Conservation (phyloP, 1,140 invertebrate species). For the Nautilus pompilius region DNA sequence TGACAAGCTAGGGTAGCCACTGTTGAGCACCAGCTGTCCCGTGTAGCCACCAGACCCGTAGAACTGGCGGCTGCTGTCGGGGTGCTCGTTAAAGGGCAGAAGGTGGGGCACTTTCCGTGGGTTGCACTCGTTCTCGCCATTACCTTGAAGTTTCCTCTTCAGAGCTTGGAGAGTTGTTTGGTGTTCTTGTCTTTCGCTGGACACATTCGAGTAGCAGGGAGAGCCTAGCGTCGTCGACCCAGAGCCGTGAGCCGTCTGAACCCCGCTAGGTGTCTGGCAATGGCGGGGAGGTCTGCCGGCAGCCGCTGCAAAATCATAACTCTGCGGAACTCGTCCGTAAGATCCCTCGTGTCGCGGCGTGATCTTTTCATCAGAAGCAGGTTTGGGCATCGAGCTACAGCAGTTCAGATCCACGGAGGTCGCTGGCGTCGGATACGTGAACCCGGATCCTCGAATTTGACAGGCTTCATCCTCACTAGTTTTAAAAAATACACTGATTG, state of each 20-base stretch:
- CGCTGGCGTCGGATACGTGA: background rate
- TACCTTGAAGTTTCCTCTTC: background rate
- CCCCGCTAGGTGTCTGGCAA: background rate
- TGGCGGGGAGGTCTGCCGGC: background rate
- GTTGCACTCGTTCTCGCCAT: background rate
- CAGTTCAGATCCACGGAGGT: too few relatives aligned
- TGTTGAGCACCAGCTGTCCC: background rate
- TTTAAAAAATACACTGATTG: too few relatives aligned
- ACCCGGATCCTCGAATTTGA: background rate
- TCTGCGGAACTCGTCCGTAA: too few relatives aligned
- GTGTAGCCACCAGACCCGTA: background rate
- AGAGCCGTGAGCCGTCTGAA: too few relatives aligned
- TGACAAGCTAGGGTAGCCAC: constrained; percentile 1
- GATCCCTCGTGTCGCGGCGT: too few relatives aligned
- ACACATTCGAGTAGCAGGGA: background rate
- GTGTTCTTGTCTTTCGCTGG: background rate
- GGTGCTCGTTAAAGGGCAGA: background rate
- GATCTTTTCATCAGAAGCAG: too few relatives aligned
- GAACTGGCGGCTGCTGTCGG: background rate
- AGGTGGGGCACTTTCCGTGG: background rate
- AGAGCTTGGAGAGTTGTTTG: background rate
- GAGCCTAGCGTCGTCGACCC: background rate
- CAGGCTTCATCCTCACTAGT: background rate
- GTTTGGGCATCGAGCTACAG: too few relatives aligned
- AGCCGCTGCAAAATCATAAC: too few relatives aligned